Evolutionary conservation across 2,797 vertebrate genomes (phyloP), one percentile per base, ranked within the genome.

Genomic region (Periparus ater): DNA sequence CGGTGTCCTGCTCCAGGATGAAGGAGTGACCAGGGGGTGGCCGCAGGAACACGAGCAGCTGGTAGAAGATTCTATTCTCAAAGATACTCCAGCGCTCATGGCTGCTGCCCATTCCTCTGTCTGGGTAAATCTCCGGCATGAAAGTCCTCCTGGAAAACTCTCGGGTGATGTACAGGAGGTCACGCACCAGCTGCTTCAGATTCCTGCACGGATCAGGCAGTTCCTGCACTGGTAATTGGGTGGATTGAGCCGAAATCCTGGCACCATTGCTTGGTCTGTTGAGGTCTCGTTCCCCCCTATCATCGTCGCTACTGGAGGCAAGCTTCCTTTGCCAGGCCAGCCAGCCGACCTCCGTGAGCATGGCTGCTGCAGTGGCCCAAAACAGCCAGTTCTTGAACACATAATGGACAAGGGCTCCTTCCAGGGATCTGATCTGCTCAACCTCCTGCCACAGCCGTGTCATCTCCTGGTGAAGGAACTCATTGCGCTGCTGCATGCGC

Each of bases 221-320:
- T 0, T 63, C 44, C 48, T n/a, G 19, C 19, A 5, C 9, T 44
- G 42, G 50, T 3, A 27, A 4, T 10, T 0, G 13, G 9, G 16
- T 21, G 17, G 27, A 13, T 42, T 50, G 32, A 12, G 27, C 16
- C 36, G 62, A 55, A 62, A 36, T 2, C 10, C 36, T 27, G 48
- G 19, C 9, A 29, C 9, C 12, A 7, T 1, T 42, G 9, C 2
- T 1, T 20, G 16, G 3, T 36, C 4, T 11, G 4, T 6, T 44
- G 55, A 55, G 27, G 19, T 25, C 14, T 42, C 7, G 23, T 6
- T 44, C 15, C 17, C 27, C 1, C 9, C 19, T 13, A 3, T 36
- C 6, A 6, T 13, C 36, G 16, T 51, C 11, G 5, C 36, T 29
- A 27, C 36, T 44, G 34, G 4, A 58, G 38, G 23, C 51, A 29